Conservation (phyloP, 2,113 vertebrate genomes). For the Anarhynchus alexandrinus region DNA sequence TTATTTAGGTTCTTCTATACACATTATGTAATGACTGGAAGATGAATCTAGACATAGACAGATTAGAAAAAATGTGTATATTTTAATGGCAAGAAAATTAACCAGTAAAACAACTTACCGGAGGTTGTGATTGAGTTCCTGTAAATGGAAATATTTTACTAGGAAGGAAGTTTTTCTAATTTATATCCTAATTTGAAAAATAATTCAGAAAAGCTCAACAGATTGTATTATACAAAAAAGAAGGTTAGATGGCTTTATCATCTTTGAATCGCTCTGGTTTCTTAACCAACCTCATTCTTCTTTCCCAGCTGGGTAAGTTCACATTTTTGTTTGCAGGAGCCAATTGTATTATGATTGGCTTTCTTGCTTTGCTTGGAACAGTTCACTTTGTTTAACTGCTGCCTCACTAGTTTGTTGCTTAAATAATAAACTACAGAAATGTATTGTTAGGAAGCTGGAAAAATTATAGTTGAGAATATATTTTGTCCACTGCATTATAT, state of each 20-base stretch:
- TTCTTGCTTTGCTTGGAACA: not conserved
- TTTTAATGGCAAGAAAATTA: not conserved
- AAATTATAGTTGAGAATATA: not conserved
- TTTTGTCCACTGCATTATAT: not conserved
- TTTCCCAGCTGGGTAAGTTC: not conserved
- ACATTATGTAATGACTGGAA: not conserved
- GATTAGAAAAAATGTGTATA: not conserved
- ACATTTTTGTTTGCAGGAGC: not conserved
- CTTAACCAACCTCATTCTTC: not conserved
- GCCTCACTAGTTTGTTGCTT: not conserved
- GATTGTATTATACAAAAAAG: not conserved
- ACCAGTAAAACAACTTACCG: not conserved
- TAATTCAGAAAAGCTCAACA: not conserved
- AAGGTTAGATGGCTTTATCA: not conserved
- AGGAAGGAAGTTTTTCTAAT: not conserved
- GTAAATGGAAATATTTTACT: not conserved
- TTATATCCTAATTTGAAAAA: not conserved
- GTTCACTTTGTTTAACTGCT: not conserved
- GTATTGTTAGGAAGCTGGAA: not conserved
- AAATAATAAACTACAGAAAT: not conserved
- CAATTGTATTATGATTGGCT: not conserved
- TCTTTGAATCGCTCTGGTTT: not conserved
- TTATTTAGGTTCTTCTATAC: not conserved
- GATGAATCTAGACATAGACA: not conserved
- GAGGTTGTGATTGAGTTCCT: not conserved